Evolutionary conservation across 2,113 vertebrate species (phyloP).

Genomic region (Athene cunicularia): DNA sequence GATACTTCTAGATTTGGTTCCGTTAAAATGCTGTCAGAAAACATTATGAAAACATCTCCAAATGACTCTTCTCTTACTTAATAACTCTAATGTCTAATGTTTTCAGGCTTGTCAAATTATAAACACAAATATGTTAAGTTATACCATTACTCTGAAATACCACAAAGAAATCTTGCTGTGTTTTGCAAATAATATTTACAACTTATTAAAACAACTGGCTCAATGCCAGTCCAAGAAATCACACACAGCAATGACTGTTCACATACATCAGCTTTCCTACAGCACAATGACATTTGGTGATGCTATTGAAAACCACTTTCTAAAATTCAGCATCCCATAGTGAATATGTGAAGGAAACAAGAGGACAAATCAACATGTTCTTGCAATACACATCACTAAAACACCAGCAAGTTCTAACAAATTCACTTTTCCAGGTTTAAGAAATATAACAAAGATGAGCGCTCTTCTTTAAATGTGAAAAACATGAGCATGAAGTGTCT

Average conservation of each 20-base stretch:
- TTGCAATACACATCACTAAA: neutral
- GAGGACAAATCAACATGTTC: neutral
- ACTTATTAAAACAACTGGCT: slow-evolving; percentile 4
- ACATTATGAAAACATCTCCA: slow-evolving; percentile 40
- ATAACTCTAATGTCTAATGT: slow-evolving; percentile 4
- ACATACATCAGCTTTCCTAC: neutral
- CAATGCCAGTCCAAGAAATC: neutral
- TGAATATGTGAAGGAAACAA: neutral
- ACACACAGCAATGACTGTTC: neutral
- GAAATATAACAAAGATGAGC: neutral
- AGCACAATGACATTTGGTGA: neutral
- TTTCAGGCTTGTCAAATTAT: slow-evolving; percentile 43
- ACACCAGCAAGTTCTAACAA: neutral
- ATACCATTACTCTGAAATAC: slow-evolving; percentile 14
- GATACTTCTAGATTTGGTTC: slow-evolving; percentile 25
- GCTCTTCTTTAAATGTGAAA: neutral
- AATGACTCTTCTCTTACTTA: slow-evolving; percentile 4
- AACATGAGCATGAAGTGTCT: accelerated
- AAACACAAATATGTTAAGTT: slow-evolving; percentile 15
- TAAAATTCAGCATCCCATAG: neutral
- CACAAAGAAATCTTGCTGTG: neutral
- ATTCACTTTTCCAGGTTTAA: neutral
- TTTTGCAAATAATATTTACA: slow-evolving; percentile 27
- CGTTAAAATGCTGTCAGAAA: slow-evolving; percentile 47
- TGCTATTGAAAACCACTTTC: neutral